These are phyloP conservation scores for Corynorhinus townsendii DNA, from an alignment of 2,113 vertebrate species.

Conservation along the genomic window DNA sequence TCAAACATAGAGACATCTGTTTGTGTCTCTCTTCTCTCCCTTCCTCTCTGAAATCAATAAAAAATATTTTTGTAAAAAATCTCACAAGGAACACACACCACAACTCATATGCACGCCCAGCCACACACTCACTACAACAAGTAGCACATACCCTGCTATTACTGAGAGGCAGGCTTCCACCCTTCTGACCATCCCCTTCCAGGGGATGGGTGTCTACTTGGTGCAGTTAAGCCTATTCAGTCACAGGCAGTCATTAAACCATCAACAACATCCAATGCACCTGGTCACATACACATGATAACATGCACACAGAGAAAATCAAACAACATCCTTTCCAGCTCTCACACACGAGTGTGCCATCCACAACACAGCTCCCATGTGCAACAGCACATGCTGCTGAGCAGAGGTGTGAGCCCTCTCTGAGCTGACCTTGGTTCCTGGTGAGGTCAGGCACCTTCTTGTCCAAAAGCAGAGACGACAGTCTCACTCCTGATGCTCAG, in stretches of 20 bases:
- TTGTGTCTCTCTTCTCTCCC: too few relatives aligned
- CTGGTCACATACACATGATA: not conserved
- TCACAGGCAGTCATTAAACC: not conserved
- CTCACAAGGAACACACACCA: not conserved
- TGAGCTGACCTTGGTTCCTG: not conserved
- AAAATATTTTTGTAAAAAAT: too few relatives aligned
- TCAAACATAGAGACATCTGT: too few relatives aligned
- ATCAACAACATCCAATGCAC: not conserved
- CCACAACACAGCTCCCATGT: not conserved
- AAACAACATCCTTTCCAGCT: not conserved
- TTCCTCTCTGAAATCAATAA: too few relatives aligned
- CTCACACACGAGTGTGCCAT: not conserved
- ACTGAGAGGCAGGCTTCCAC: not conserved
- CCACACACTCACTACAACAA: not conserved
- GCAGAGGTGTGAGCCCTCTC: not conserved
- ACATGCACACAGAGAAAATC: not conserved
- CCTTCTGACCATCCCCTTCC: too few relatives aligned
- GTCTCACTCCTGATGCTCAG: not conserved
- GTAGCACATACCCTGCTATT: not conserved
- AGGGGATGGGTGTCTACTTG: not conserved
- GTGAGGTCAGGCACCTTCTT: not conserved
- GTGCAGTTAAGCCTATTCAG: too few relatives aligned
- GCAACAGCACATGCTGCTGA: not conserved
- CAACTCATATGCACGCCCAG: not conserved
- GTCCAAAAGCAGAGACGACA: not conserved